A percentile compares a stretch with the other conserved stretches of the same genome.
phyloP scores from a whole-genome alignment of 2,888 invertebrate genomes.

The Agonopterix arenella region DNA sequence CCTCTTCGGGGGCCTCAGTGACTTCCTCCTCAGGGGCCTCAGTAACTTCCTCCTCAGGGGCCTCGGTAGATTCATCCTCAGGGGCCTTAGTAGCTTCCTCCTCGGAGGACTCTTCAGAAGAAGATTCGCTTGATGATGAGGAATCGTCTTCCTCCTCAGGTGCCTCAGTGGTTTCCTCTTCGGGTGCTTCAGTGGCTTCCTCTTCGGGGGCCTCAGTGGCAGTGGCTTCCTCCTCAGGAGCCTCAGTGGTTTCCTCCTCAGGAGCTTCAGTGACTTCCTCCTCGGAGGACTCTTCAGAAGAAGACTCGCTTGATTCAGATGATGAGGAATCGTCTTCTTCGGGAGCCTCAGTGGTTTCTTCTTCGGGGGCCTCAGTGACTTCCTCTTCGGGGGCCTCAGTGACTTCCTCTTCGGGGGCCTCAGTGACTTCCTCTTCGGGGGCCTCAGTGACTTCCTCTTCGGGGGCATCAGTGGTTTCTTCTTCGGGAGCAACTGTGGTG shows the following conservation, averaged over 20 bases:
- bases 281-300: no score
- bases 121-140: neutral
- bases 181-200: neutral
- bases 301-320: neutral
- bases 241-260: neutral
- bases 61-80: neutral
- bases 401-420: neutral
- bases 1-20: neutral
- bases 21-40: neutral
- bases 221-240: neutral
- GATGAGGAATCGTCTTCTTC: neutral
- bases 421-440: neutral
- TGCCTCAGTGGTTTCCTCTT: neutral
- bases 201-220: slow-evolving; percentile 1
- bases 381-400: neutral
- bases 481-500: neutral
- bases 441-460: neutral
- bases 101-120: neutral
- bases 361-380: neutral
- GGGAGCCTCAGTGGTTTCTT: no score
- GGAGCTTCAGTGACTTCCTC: neutral
- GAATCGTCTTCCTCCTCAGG: neutral
- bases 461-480: neutral
- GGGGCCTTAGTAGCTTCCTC: slow-evolving; percentile 1
- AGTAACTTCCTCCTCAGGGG: neutral